Evolutionary conservation across 2,888 invertebrate species (phyloP), one percentile per base, ranked within the genome.

Genomic region (Steinernema hermaphroditum): DNA sequence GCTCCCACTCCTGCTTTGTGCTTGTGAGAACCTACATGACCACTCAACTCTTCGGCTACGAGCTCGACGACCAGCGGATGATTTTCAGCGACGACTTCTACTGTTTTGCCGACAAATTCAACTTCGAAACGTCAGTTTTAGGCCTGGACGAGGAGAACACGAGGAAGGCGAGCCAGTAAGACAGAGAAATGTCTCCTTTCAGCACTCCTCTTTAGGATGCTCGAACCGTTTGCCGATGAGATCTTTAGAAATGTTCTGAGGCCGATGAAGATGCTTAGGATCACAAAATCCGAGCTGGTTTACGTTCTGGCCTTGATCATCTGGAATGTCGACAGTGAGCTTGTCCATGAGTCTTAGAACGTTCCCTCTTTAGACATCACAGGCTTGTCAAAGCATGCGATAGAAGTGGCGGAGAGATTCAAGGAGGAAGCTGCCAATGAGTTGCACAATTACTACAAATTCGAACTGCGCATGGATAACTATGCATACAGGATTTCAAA

Each of bases 391-490:
- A 32, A n/a, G 19, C 14, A 32, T 1, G 32, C 68, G 14, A 32
- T 68, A 12, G 68, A 68, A 16, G 68, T 68, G 37, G 68, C 68
- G 14, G 68, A 68, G 27, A 41, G 41, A 2, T 32, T 68, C 68
- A 68, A 19, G n/a, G 68, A 68, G 32, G 68, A 50, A 12, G 22
- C 24, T 19, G 50, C 50, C 22, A 50, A 50, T 24, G 50, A 50
- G 24, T 24, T 50, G 2, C 50, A 50, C 50, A 50, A 22, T 24
- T 50, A 50, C 24, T 50, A 50, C 50, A 50, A 50, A 22, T 50
- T 50, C 24, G 50, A 50, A 22, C 50, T 50, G 22, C 19, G 50
- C 1, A 16, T 50, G 22, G 50, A n/a, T 24, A 50, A 50, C 24
- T 50, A 50, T 24, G 50, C 50, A 6, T 50, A 50, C 50, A 19